These are phyloP conservation scores for Cladorhizidae sp. DNA, from an alignment of 37 sponge, comb jelly and placozoan species.

Conservation along the genomic window DNA sequence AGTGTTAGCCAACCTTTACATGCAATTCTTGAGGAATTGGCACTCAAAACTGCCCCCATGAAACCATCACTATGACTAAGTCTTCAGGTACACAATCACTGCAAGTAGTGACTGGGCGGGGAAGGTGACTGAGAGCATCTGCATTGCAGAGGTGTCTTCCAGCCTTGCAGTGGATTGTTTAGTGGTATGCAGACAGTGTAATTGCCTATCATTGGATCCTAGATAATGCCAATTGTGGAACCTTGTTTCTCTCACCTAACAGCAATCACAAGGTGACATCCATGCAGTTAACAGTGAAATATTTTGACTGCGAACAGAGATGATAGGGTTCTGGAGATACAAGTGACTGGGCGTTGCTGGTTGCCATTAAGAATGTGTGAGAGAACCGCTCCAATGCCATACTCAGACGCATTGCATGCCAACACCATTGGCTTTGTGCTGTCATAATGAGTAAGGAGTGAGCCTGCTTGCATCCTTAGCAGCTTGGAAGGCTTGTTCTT, in stretches of 20 bases:
- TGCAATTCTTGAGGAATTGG: too few species aligned
- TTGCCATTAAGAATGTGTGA: constrained; percentile 1
- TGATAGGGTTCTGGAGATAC: constrained; percentile 5
- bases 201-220: too few species aligned
- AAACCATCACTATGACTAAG: too few species aligned
- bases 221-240: too few species aligned
- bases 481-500: constrained; percentile 14
- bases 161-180: constrained; percentile 7
- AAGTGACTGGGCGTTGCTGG: neutral
- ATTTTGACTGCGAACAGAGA: constrained; percentile 11
- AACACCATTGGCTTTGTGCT: constrained; percentile 23
- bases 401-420: constrained; percentile 53
- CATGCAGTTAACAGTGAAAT: constrained; percentile 2
- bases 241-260: neutral
- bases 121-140: too few species aligned
- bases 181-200: constrained; percentile 8
- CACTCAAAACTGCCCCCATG: too few species aligned
- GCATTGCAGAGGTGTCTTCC: neutral
- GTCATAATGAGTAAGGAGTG: too few species aligned
- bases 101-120: too few species aligned
- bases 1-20: too few species aligned
- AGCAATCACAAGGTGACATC: neutral
- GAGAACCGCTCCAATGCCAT: constrained; percentile 49
- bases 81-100: too few species aligned
- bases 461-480: too few species aligned